These are phyloP conservation scores for Oncorhynchus keta DNA, from an alignment of 2,113 vertebrate species.

Conservation along the genomic window DNA sequence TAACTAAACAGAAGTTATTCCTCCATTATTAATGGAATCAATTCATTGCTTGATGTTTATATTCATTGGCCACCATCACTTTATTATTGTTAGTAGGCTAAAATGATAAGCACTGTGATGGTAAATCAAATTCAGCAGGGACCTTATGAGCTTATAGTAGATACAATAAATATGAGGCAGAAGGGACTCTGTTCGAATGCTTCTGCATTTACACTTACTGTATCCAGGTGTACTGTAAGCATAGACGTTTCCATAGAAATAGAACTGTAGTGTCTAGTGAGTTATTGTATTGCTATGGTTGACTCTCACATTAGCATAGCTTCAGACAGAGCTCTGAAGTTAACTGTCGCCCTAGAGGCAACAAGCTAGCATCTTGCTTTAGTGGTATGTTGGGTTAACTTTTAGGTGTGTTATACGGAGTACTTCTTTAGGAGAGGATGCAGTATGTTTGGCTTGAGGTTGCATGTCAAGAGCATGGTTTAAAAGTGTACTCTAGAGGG, in stretches of 20 bases:
- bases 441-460: not conserved
- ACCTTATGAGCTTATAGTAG: not conserved
- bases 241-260: too few species aligned
- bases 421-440: not conserved
- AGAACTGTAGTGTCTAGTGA: too few species aligned
- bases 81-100: not conserved
- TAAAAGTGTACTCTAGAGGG: not conserved
- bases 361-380: too few species aligned
- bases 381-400: too few species aligned
- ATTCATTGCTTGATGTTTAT: slow-evolving; percentile 2
- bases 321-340: too few species aligned
- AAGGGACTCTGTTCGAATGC: not conserved
- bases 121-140: not conserved
- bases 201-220: too few species aligned
- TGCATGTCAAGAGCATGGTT: not conserved
- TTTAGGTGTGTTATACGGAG: not conserved
- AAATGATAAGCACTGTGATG: not conserved
- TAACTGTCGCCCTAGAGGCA: too few species aligned
- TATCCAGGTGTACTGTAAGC: too few species aligned
- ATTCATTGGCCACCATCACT: not conserved
- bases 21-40: not conserved
- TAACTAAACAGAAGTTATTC: not conserved
- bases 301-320: too few species aligned
- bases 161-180: not conserved
- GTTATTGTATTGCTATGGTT: too few species aligned